These are phyloP conservation scores for Centruroides vittatus DNA, from an alignment of 1,140 invertebrate genomes.

Conservation along the genomic window DNA sequence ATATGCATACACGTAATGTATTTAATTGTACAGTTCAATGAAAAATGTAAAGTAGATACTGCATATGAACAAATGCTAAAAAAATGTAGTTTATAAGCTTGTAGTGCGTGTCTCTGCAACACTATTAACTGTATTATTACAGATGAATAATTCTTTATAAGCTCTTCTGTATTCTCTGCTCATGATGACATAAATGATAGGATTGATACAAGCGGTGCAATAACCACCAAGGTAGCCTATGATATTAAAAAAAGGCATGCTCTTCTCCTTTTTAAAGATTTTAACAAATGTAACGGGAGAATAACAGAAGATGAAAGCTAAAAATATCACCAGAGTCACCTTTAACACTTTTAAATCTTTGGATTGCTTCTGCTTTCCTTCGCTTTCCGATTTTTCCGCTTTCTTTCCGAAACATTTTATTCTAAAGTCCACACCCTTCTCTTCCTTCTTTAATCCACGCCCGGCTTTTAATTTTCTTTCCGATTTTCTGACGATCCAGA, in stretches of 20 bases:
- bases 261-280: slow-evolving; percentile 9
- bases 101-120: too few relatives aligned
- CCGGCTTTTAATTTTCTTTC: not conserved
- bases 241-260: slow-evolving; percentile 23
- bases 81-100: too few relatives aligned
- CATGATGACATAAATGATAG: slow-evolving; percentile 49
- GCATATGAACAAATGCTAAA: too few relatives aligned
- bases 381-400: not conserved
- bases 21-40: too few relatives aligned
- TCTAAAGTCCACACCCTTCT: too few relatives aligned
- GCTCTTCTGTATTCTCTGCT: slow-evolving; percentile 24
- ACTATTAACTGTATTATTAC: too few relatives aligned
- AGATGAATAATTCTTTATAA: not conserved
- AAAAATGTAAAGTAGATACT: too few relatives aligned
- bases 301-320: slow-evolving; percentile 5
- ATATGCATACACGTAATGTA: too few relatives aligned
- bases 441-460: too few relatives aligned
- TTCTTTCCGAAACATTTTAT: too few relatives aligned
- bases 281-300: slow-evolving; percentile 7
- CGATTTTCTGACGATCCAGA: slow-evolving; percentile 43
- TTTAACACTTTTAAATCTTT: slow-evolving; percentile 4
- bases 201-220: slow-evolving; percentile 70
- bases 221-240: slow-evolving; percentile 66
- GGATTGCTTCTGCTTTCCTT: not conserved
- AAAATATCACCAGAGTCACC: slow-evolving; percentile 8